phyloP scores from a whole-genome alignment of 1,140 invertebrate species.

The Myzus persicae region DNA sequence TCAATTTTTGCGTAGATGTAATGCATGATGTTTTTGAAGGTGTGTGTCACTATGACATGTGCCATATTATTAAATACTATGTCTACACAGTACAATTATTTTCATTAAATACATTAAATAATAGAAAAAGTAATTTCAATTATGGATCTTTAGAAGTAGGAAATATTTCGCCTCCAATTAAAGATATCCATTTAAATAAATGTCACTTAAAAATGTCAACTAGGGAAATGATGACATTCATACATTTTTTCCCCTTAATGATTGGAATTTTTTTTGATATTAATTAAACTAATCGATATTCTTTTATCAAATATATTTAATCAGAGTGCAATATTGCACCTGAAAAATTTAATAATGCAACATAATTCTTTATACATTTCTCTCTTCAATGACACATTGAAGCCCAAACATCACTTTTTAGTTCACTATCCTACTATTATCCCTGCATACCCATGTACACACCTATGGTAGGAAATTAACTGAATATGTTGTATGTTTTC shows the following conservation, averaged over 20 bases:
- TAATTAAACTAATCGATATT: not conserved
- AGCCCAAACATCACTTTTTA: not conserved
- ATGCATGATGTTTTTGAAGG: not conserved
- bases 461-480: no score
- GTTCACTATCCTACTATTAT: not conserved
- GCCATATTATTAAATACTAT: not conserved
- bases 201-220: not conserved
- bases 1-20: no score
- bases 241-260: not conserved
- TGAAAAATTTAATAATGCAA: not conserved
- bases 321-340: not conserved
- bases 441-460: no score
- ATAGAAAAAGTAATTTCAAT: not conserved
- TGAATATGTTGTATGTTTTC: no score
- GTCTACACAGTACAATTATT: not conserved
- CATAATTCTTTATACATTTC: not conserved
- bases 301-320: not conserved
- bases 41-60: not conserved
- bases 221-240: not conserved
- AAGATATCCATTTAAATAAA: not conserved
- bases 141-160: not conserved
- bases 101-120: not conserved
- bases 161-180: not conserved
- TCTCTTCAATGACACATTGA: not conserved
- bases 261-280: not conserved